Base-by-base conservation (phyloP, 2,888 invertebrate genomes). In the Conchocele bisecta region DNA sequence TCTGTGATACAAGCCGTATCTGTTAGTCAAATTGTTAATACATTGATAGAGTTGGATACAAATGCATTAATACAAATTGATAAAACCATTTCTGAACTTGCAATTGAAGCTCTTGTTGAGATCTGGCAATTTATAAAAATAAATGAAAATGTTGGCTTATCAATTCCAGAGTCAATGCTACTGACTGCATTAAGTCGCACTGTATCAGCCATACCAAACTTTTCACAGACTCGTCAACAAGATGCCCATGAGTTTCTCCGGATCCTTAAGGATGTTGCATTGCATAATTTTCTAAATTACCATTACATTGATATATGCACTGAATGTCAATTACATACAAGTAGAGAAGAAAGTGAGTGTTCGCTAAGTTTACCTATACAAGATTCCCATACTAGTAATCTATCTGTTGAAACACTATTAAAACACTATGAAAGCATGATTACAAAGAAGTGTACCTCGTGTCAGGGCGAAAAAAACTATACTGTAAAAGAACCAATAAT, bases 41-140 rank as follows among this genome's bases (percentile, higher is more conserved):
- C 15, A 15, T 15, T 17, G 31, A 29, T 53, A 28, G 29, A 53
- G 9, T 42, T n/a, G n/a, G n/a, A n/a, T n/a, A n/a, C n/a, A n/a
- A n/a, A n/a, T n/a, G n/a, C n/a, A n/a, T n/a, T n/a, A n/a, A n/a
- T n/a, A n/a, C n/a, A n/a, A n/a, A 4, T 1, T 31, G 53, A 22
- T n/a, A 7, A 31, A 1, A 35, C 53, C 31, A 53, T 35, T 31
- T 53, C 53, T 53, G 56, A 56, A 5, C 4, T 37, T n/a, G 56
- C 56, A 11, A 56, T 37, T 17, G 22, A 56, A 3, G 56, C 4
- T 13, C 37, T 56, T 15, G 24, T 35, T 33, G 1, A 56, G 9
- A 24, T 56, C 5, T 56, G 2, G 39, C 37, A 20, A 37, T 56
- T 39, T 22, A 56, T 56, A 41, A 35, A 56, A 56, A n/a, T 22